phyloP scores from a whole-genome alignment of 2,888 invertebrate species.

The Eustalomyia histrio region DNA sequence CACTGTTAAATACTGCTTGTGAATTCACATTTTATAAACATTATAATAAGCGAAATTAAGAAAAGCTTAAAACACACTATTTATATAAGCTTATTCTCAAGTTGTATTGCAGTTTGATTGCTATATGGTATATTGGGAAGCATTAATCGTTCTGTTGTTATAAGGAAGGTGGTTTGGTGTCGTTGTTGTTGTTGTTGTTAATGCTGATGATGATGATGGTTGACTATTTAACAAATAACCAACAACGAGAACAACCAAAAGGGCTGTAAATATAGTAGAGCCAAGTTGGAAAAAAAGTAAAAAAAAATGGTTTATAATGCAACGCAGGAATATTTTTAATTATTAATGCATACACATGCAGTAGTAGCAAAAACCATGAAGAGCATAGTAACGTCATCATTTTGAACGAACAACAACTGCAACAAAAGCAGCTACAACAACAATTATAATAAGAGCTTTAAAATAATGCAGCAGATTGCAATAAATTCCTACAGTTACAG shows the following conservation, averaged over 20 bases:
- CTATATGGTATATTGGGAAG: too few species aligned
- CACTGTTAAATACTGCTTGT: too few species aligned
- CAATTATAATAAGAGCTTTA: constrained; percentile 61
- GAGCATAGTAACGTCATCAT: constrained; percentile 55
- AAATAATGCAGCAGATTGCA: constrained; percentile 58
- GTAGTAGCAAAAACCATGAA: constrained; percentile 40
- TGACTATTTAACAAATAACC: constrained; percentile 64
- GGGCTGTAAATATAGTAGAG: constrained; percentile 48
- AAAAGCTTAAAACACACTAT: too few species aligned
- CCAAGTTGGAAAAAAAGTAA: constrained; percentile 15
- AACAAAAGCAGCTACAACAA: constrained; percentile 47
- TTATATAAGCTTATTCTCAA: too few species aligned
- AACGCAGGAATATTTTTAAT: constrained; percentile 73
- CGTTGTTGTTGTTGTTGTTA: constrained; percentile 5
- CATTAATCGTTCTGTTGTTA: constrained; percentile 64
- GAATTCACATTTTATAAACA: too few species aligned
- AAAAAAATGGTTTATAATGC: constrained; percentile 67
- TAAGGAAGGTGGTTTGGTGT: constrained; percentile 52
- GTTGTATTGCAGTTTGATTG: too few species aligned
- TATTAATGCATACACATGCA: constrained; percentile 71
- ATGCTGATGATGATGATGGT: constrained; percentile 46
- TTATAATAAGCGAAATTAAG: too few species aligned
- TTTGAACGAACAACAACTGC: constrained; percentile 43
- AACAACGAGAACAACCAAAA: constrained; percentile 42
- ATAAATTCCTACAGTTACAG: constrained; percentile 45